phyloP scores from a whole-genome alignment of 2,113 vertebrate genomes.

The Chaetorhynchus papuensis region DNA sequence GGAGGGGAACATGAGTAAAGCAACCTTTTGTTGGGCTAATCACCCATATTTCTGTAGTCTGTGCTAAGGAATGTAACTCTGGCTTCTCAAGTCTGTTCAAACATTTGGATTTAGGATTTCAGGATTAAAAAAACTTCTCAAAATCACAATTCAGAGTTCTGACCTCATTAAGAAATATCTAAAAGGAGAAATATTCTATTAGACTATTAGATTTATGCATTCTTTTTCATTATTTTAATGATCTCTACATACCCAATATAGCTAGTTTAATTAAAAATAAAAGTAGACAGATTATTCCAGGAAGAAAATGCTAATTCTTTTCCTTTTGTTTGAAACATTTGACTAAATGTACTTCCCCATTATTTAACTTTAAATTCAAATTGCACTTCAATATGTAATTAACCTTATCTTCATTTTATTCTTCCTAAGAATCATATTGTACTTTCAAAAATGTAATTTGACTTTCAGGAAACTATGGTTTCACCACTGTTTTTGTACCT shows the following conservation, averaged over 20 bases:
- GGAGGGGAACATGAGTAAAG: background rate
- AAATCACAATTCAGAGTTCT: background rate
- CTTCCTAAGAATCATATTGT: background rate
- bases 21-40: background rate
- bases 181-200: background rate
- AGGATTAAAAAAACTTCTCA: background rate
- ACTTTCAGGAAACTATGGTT: background rate
- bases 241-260: background rate
- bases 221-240: background rate
- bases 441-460: background rate
- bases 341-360: background rate
- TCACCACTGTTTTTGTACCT: background rate
- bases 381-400: background rate
- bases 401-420: background rate
- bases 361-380: background rate
- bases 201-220: background rate
- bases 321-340: background rate
- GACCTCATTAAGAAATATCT: background rate
- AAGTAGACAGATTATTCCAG: background rate
- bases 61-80: background rate
- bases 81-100: background rate
- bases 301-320: background rate
- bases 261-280: background rate
- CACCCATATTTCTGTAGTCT: background rate
- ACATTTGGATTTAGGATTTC: background rate